Conservation (phyloP, 1,140 invertebrate species). For the Saccostrea echinata region DNA sequence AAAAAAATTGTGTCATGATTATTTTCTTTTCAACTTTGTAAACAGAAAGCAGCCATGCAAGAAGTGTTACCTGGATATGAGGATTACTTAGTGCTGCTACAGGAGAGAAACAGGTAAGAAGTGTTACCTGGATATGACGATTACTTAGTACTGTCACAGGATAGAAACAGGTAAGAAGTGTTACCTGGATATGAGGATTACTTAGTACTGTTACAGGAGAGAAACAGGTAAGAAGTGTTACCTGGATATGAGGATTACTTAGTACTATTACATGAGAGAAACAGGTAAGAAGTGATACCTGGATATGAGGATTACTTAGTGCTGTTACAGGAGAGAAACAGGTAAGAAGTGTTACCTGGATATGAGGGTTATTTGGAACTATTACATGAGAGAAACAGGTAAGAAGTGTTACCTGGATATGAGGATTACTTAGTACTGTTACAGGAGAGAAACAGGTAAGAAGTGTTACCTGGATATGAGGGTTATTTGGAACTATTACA, state of each 20-base stretch:
- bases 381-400: too few species aligned
- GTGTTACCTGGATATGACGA: too few species aligned
- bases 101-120: slow-evolving; percentile 76
- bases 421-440: slow-evolving; percentile 76
- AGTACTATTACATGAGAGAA: too few species aligned
- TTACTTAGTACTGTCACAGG: too few species aligned
- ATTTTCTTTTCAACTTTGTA: not conserved
- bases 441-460: slow-evolving; percentile 76
- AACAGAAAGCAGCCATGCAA: slow-evolving; percentile 67
- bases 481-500: too few species aligned
- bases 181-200: slow-evolving; percentile 76
- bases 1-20: not conserved
- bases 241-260: too few species aligned
- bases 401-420: slow-evolving; percentile 75
- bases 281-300: slow-evolving; percentile 73
- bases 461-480: too few species aligned
- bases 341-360: slow-evolving; percentile 64
- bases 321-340: slow-evolving; percentile 76
- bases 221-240: slow-evolving; percentile 71
- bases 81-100: slow-evolving; percentile 75
- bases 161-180: slow-evolving; percentile 75
- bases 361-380: too few species aligned
- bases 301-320: slow-evolving; percentile 77
- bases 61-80: slow-evolving; percentile 76
- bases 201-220: slow-evolving; percentile 75